phyloP scores from a whole-genome alignment of 2,797 vertebrate genomes.

The Pseudochromis fuscus region DNA sequence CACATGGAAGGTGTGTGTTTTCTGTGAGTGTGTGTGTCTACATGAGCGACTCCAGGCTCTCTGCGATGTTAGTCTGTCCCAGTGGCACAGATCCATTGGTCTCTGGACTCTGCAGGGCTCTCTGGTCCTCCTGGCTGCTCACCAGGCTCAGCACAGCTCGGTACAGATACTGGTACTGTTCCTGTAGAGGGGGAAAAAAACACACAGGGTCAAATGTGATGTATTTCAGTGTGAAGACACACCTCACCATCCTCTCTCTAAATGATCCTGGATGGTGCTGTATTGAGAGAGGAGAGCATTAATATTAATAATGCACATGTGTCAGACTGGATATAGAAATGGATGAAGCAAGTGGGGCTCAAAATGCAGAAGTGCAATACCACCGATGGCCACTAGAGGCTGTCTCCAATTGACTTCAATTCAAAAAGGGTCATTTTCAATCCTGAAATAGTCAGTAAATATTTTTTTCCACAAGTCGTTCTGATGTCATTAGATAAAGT shows the following conservation, averaged over 20 bases:
- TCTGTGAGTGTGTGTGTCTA: slow-evolving; percentile 73
- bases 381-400: too few species aligned
- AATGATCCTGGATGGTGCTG: background rate
- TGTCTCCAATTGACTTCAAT: too few species aligned
- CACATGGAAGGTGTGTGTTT: slow-evolving; percentile 8
- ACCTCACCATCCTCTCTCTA: too few species aligned
- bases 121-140: slow-evolving; percentile 94
- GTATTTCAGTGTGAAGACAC: background rate
- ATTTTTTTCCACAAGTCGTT: too few species aligned
- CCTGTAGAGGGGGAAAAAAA: slow-evolving; percentile 76
- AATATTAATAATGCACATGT: too few species aligned
- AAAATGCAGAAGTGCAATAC: too few species aligned
- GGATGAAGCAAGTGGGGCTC: too few species aligned
- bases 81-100: slow-evolving; percentile 91
- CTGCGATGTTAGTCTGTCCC: slow-evolving; percentile 86
- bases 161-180: slow-evolving; percentile 97
- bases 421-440: too few species aligned
- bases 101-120: slow-evolving; percentile 89
- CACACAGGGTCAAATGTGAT: background rate
- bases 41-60: slow-evolving; percentile 98
- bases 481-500: too few species aligned
- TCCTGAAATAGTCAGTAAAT: too few species aligned
- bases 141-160: slow-evolving; percentile 95
- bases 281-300: background rate
- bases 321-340: too few species aligned